phyloP scores from a whole-genome alignment of 2,797 vertebrate species.

The Notolabrus celidotus region DNA sequence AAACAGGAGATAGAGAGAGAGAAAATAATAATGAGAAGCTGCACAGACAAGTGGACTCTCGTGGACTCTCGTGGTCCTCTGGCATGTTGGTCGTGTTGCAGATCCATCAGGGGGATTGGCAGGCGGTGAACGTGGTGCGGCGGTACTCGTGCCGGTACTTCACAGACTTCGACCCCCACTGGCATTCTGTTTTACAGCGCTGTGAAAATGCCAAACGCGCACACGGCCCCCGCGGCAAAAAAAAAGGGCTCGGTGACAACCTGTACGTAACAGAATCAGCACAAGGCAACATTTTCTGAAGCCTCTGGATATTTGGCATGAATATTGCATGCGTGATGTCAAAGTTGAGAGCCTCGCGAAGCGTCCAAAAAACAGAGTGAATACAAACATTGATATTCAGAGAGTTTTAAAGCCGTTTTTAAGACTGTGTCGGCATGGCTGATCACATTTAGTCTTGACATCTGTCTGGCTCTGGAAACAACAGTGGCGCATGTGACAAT shows the following conservation, averaged over 20 bases:
- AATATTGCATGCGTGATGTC: background rate
- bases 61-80: conserved; percentile 57
- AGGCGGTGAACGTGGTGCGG: conserved; percentile 32
- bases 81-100: conserved; percentile 46
- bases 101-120: conserved; percentile 63
- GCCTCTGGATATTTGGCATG: background rate
- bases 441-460: too few relatives aligned
- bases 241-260: conserved; percentile 17
- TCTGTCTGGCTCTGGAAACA: too few relatives aligned
- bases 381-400: background rate
- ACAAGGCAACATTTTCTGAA: background rate
- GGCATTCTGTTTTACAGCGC: conserved; percentile 55
- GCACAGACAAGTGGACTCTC: conserved; percentile 52
- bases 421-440: too few relatives aligned
- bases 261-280: conserved; percentile 21
- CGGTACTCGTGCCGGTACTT: conserved; percentile 45
- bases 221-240: conserved; percentile 20
- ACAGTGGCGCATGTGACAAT: too few relatives aligned
- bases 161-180: conserved; percentile 56
- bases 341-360: background rate
- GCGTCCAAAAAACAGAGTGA: background rate
- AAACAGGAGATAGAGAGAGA: conserved; percentile 38
- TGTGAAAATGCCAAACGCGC: conserved; percentile 56
- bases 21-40: conserved; percentile 50
- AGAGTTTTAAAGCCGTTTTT: too few relatives aligned